Evolutionary conservation across 2,888 invertebrate species (phyloP), one percentile per base, ranked within the genome.

Genomic region (Nomada ruficornis): DNA sequence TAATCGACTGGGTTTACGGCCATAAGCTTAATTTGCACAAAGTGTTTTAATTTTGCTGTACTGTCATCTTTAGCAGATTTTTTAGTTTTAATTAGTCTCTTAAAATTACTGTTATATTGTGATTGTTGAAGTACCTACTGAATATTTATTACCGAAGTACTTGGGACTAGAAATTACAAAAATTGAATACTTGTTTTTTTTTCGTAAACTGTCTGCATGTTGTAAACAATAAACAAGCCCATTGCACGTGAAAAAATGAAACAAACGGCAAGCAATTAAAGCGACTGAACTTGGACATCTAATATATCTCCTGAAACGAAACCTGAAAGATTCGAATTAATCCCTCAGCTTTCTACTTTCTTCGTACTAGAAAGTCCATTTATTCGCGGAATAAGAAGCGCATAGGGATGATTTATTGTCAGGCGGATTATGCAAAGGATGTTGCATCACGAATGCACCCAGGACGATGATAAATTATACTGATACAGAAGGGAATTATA

Each of bases 341-440:
- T 73, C 70, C 70, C 47, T 71, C 60, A 55, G 71, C 71, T 80
- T 82, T 71, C 50, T 74, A 55, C 65, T 44, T 57, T 62, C 54
- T 68, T 57, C 62, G n/a, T 57, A 44, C 50, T 71, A 54, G 71
- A 67, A 63, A 68, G 71, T 74, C 71, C 71, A 80, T 80, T 68
- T 80, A 59, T 82, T 68, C 75, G 52, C 20, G 2, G 64, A 69
- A 65, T 59, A 81, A 69, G 52, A 74, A 70, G 23, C 23, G 63
- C 18, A 67, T 50, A 54, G 20, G 18, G 20, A 77, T 77, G 80
- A 80, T 80, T 72, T 80, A 80, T 77, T 64, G 68, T 77, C 57
- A 77, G 62, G 54, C 26, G 65, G 68, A 77, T 80, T 72, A 80
- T 77, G 71, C 67, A 77, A 71, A 71, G 67, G 63, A 57, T 69